These are phyloP conservation scores for Odontomyia ornata DNA, from an alignment of 2,888 invertebrate genomes.

Conservation along the genomic window DNA sequence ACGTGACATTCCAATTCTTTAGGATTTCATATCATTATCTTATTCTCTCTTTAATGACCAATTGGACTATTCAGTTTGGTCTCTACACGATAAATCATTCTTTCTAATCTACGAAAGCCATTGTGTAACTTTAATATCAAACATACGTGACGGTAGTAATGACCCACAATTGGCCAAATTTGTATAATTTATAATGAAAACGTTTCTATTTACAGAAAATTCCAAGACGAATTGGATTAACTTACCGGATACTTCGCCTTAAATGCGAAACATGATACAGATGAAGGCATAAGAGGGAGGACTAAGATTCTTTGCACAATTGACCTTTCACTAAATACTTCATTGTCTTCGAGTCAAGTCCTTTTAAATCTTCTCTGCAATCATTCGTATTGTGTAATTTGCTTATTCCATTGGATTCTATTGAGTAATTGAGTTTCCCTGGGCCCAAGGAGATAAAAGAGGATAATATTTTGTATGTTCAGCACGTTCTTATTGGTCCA, in stretches of 20 bases:
- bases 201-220: background rate
- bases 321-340: background rate
- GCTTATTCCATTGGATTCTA: slow-evolving; percentile 9
- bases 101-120: too few relatives aligned
- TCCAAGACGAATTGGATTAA: background rate
- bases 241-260: background rate
- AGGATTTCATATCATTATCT: too few relatives aligned
- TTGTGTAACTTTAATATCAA: too few relatives aligned
- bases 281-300: background rate
- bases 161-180: slow-evolving; percentile 1
- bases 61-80: too few relatives aligned
- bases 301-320: background rate
- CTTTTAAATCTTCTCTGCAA: slow-evolving; percentile 4
- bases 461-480: background rate
- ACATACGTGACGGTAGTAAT: too few relatives aligned
- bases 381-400: slow-evolving; percentile 15
- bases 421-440: slow-evolving; percentile 4
- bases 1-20: too few relatives aligned
- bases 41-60: too few relatives aligned
- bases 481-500: background rate
- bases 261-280: background rate
- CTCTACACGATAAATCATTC: too few relatives aligned
- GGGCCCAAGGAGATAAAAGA: background rate
- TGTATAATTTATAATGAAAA: background rate
- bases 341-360: background rate